Evolutionary conservation across 2,888 invertebrate species (phyloP), one percentile per base, ranked within the genome.

Genomic region (Notodonta dromedarius): DNA sequence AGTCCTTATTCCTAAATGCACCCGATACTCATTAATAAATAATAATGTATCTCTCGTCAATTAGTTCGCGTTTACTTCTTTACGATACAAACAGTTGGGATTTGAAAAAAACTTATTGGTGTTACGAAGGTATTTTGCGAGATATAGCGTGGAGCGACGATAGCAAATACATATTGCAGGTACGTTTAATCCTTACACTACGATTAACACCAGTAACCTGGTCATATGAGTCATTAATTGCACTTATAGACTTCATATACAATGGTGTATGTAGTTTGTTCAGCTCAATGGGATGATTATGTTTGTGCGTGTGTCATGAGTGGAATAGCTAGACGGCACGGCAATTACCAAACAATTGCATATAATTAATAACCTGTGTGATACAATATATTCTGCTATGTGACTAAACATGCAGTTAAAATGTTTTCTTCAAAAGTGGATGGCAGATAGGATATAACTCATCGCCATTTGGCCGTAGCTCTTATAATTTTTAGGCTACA

Each of bases 31-130:
- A 54, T 61, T 65, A 67, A 61, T 12, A 13, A 64, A 14, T 61
- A 60, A 88, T 75, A 76, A 95, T 95, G 95, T 94, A 93, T 84
- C 88, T 95, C 68, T 94, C 94, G 39, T 94, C 95, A 50, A 89
- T 94, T 66, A 94, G 94, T 74, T 94, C 94, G 54, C 93, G 94
- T 54, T 85, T 95, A 66, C 88, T 94, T 78, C 85, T 95, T 39
- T 94, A 95, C 75, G 94, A 94, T 67, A 90, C 88, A 64, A 94
- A 90, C 74, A 90, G 85, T 80, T 95, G 94, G 87, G 91, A 94
- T 74, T 84, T 94, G 61, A 88, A 93, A 77, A 93, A 94, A 75
- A 88, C 89, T 60, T 94, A 94, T 73, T 90, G 88, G 56, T 89
- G 88, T 73, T 90, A 91, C 63, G 91, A 94, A 72, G 89, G 89